Percentiles rank a stretch among this genome's conserved stretches.
These are phyloP conservation scores for Ichneumoninae sp. DNA, from an alignment of 2,888 invertebrate species.

Conservation along the genomic window DNA sequence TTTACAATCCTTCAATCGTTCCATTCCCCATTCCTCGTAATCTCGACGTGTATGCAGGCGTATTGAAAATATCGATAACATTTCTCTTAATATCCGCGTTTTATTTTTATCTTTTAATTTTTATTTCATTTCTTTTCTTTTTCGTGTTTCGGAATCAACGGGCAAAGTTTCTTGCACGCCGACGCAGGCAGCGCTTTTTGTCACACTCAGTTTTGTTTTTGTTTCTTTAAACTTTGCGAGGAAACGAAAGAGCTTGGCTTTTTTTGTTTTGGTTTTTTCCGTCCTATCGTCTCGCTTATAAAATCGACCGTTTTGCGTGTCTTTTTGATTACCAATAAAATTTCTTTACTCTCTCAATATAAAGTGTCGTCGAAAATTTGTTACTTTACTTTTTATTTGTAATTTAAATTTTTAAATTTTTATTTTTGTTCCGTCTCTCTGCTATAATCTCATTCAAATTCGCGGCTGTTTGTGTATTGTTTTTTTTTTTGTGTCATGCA, in stretches of 20 bases:
- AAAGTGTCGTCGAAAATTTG: constrained; percentile 59
- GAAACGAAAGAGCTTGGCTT: constrained; percentile 21
- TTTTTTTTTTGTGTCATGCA: constrained; percentile 33
- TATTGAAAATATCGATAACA: constrained; percentile 82
- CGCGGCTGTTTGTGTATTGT: constrained; percentile 26
- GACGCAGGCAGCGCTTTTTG: constrained; percentile 2
- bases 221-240: constrained; percentile 24
- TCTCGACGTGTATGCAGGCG: constrained; percentile 76
- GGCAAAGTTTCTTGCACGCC: constrained; percentile 43
- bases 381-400: constrained; percentile 14
- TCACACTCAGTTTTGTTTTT: not conserved
- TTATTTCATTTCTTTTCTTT: constrained; percentile 19
- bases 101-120: constrained; percentile 47
- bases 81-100: constrained; percentile 72
- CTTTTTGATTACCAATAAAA: constrained; percentile 49
- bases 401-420: constrained; percentile 12
- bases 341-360: constrained; percentile 35
- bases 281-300: constrained; percentile 41
- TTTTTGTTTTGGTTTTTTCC: not conserved
- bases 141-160: constrained; percentile 52
- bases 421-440: constrained; percentile 23
- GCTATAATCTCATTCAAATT: constrained; percentile 25
- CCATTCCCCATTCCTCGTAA: constrained; percentile 54
- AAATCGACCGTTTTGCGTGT: constrained; percentile 36
- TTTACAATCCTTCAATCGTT: constrained; percentile 55